Evolutionary conservation across 2,797 vertebrate genomes (phyloP), one percentile per base, ranked within the genome.

Genomic region (Petrocephalus sullivani): DNA sequence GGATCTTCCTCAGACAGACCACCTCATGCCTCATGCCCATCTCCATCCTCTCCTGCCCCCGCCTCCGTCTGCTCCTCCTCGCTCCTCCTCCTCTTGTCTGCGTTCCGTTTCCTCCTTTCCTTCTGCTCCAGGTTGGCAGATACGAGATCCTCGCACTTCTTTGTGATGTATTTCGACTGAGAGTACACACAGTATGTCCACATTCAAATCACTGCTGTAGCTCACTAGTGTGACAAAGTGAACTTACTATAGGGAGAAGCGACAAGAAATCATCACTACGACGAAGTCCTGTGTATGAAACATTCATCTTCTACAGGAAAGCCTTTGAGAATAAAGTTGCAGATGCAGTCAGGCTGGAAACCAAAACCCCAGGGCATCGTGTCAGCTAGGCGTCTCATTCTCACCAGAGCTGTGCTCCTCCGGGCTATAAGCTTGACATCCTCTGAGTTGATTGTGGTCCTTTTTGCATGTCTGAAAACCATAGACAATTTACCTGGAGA

Each of bases 401-500:
- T 96, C 93, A 99, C 98, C 96, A 99, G 88, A 16, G 97, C 96
- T 46, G 91, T 95, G 88, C 97, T 99, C 90, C 97, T 96, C 64
- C 98, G 96, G 84, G 97, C 96, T 89, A 96, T 89, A 7, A 99
- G 97, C 92, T 98, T 99, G 64, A 99, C 98, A n/a, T 99, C 98
- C 0, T 99, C 98, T 0, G 92, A 71, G 86, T 94, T 97, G 85
- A 99, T 90, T 0, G 96, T 98, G 90, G 93, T 96, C 94, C 98
- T 95, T 92, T 97, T 99, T 0, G 96, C 98, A 82, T 99, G 98
- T 90, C 98, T 99, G 89, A 89, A 64, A 82, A 78, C 3, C 16
- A 51, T 28, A 81, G 46, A n/a, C 41, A 49, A 49, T 19, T 61
- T 33, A 61, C 9, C 23, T 3, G 10, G 0, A 46, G 10, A 28